Base-by-base conservation (phyloP, 2,888 invertebrate species). In the Platycheirus rosarum region DNA sequence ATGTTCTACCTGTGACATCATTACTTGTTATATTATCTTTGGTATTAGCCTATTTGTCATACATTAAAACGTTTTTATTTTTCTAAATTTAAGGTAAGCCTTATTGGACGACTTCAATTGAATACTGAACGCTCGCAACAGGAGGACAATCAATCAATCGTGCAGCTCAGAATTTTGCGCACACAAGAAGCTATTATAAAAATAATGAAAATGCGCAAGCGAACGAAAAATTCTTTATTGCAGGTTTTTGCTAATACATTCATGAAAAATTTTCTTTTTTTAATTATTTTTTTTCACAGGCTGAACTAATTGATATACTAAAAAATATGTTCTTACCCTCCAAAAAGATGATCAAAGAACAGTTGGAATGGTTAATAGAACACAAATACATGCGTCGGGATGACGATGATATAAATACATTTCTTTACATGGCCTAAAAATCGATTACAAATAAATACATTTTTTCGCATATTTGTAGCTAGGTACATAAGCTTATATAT, bases 271-370 rank as follows among this genome's bases (percentile, higher is more conserved):
- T n/a, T n/a, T n/a, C n/a, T n/a, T n/a, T n/a, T n/a, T n/a, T n/a
- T n/a, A n/a, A n/a, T n/a, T n/a, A n/a, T n/a, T 62, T 13, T 91
- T 91, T 66, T 26, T 90, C 37, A 7, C 53, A 93, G 93, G 97
- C 97, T 70, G 99, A 99, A 92, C 92, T 99, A 75, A 96, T 99
- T 14, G 99, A 99, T 91, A 98, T 99, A 89, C 92, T 99, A 87
- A 98, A 98, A 92, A 98, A 98, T 89, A 98, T 99, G 98, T 99
- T 99, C 93, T 92, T 99, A 88, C 99, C 99, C 23, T 97, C 98
- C 84, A 98, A 98, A 91, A 98, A 99, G 91, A 97, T 99, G 96
- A 99, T 99, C 87, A 99, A 99, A 91, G 99, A 99, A 91, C 99
- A 99, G 91, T 93, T 99, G 63, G 99, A 99, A 91, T 99, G 99